phyloP scores from a whole-genome alignment of 2,113 vertebrate species.

The Lathamus discolor region DNA sequence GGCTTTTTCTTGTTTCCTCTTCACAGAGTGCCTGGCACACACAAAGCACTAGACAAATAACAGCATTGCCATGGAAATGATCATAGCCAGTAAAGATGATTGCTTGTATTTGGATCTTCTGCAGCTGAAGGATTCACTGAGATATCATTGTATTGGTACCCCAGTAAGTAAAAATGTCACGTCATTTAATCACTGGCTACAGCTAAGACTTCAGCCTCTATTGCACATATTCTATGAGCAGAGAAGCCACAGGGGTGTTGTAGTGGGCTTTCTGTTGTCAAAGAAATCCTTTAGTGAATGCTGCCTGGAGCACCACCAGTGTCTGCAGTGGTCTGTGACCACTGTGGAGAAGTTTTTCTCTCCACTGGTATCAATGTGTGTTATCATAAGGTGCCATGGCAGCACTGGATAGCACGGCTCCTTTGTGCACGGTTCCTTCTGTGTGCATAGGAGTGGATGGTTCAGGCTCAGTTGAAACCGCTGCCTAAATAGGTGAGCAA shows the following conservation, averaged over 20 bases:
- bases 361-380: neutral
- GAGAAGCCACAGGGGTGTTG: neutral
- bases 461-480: neutral
- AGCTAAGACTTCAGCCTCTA: neutral
- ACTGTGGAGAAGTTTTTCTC: neutral
- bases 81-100: neutral
- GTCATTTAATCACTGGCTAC: neutral
- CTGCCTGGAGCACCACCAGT: neutral
- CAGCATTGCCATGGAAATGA: conserved; percentile 47
- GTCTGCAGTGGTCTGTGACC: neutral
- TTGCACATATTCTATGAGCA: neutral
- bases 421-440: neutral
- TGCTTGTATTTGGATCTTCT: neutral
- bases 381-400: neutral
- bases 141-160: neutral
- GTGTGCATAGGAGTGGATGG: neutral
- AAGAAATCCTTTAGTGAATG: neutral
- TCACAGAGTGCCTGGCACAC: neutral
- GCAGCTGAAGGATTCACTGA: neutral
- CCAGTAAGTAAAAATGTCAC: neutral
- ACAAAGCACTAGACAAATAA: neutral
- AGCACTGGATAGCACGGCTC: neutral
- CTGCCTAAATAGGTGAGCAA: neutral
- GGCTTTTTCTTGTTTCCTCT: neutral
- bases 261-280: neutral